These are phyloP conservation scores for Brachyptera putata DNA, from an alignment of 2,888 invertebrate genomes.

Conservation along the genomic window DNA sequence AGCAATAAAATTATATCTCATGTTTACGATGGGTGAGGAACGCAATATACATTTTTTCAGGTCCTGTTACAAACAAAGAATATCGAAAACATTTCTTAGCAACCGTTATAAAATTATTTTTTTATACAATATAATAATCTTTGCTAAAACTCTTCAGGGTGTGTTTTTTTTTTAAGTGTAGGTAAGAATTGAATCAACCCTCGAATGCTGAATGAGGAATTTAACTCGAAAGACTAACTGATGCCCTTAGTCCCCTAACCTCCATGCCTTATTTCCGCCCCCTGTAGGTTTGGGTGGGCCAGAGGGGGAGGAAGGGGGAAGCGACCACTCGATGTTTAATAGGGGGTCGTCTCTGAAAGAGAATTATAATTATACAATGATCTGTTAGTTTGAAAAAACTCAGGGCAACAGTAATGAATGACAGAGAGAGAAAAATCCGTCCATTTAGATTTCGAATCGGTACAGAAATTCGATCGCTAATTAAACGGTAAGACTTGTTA, in stretches of 20 bases:
- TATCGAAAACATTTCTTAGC: neutral
- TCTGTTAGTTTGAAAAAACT: too few relatives aligned
- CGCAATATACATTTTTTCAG: too few relatives aligned
- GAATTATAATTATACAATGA: too few relatives aligned
- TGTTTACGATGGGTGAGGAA: too few relatives aligned
- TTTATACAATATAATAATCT: neutral
- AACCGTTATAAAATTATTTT: neutral
- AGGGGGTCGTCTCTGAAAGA: neutral
- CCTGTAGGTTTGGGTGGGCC: conserved; percentile 22
- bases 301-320: conserved; percentile 15
- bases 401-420: too few relatives aligned
- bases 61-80: neutral
- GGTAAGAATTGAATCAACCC: neutral
- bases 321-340: conserved; percentile 1
- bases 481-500: too few relatives aligned
- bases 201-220: conserved; percentile 5
- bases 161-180: conserved; percentile 6
- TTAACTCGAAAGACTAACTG: conserved; percentile 29
- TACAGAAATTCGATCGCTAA: too few relatives aligned
- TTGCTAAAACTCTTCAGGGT: conserved; percentile 2
- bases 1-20: too few relatives aligned
- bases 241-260: conserved; percentile 15
- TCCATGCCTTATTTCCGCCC: conserved; percentile 22
- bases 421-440: too few relatives aligned
- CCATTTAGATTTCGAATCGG: too few relatives aligned